Percentiles rank a stretch among this genome's conserved stretches.
These are phyloP conservation scores for Fabriciana adippe DNA, from an alignment of 2,888 invertebrate species.

Conservation along the genomic window DNA sequence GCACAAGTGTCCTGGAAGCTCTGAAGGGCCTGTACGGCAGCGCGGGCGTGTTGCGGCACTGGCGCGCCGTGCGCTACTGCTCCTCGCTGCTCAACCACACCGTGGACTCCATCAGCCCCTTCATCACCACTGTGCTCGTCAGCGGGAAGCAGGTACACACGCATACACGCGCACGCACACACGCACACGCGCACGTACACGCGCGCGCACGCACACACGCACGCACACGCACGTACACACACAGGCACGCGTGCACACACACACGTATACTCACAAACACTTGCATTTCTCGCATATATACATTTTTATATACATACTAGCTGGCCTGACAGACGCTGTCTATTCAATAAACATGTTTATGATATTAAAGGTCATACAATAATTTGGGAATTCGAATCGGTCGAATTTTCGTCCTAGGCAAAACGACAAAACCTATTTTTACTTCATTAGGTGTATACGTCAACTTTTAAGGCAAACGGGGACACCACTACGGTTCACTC, in stretches of 20 bases:
- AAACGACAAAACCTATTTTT: too few relatives aligned
- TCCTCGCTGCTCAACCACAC: constrained; percentile 96
- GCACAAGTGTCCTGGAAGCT: constrained; percentile 84
- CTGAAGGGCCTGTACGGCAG: constrained; percentile 88
- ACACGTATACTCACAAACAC: background rate
- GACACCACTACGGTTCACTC: too few relatives aligned
- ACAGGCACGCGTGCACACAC: background rate
- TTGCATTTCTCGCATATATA: background rate
- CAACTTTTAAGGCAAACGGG: too few relatives aligned
- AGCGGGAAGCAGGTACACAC: constrained; percentile 95
- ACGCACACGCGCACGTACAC: background rate
- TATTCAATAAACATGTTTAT: too few relatives aligned
- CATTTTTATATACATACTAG: background rate
- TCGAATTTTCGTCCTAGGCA: too few relatives aligned
- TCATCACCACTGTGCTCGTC: constrained; percentile 98
- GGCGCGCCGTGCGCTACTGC: constrained; percentile 97
- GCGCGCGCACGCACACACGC: background rate
- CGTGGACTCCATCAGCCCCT: constrained; percentile 98
- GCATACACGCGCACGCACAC: background rate
- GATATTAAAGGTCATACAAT: too few relatives aligned
- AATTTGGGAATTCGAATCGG: too few relatives aligned
- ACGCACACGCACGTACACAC: background rate
- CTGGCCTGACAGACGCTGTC: too few relatives aligned
- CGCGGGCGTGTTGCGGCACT: constrained; percentile 93
- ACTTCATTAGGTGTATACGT: too few relatives aligned